Percentiles rank a stretch among this genome's conserved stretches.
Conservation (phyloP, 2,797 vertebrate species). For the Sarcophilus harrisii region DNA sequence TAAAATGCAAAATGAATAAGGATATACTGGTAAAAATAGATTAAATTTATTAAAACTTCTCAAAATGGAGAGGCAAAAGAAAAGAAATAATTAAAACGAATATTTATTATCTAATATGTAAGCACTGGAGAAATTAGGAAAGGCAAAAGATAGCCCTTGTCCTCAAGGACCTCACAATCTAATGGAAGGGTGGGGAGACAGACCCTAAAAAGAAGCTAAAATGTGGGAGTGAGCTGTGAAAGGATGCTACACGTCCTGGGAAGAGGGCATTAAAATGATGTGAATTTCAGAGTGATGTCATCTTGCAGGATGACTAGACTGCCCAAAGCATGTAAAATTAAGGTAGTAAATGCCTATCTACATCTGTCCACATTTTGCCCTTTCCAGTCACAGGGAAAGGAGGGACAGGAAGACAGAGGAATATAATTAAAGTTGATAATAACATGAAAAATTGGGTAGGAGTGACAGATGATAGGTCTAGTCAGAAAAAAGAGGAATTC, state of each 20-base stretch:
- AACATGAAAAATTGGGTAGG: neutral
- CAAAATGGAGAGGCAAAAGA: neutral
- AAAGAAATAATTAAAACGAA: neutral
- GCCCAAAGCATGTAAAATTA: neutral
- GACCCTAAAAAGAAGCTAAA: neutral
- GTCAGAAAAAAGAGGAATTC: neutral
- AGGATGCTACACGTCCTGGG: too few relatives aligned
- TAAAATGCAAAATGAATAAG: neutral
- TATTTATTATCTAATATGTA: neutral
- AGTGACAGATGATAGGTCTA: neutral
- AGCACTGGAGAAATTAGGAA: neutral
- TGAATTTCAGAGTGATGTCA: neutral
- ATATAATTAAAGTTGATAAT: neutral
- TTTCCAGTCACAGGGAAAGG: neutral
- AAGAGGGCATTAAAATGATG: neutral
- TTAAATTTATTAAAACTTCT: neutral
- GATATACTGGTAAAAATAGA: neutral
- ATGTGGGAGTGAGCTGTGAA: neutral
- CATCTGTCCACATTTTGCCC: neutral
- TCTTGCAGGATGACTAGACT: neutral
- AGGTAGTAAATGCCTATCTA: neutral
- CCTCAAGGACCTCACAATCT: neutral
- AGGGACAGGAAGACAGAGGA: neutral
- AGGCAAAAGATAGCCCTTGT: neutral
- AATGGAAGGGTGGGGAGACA: neutral